These are phyloP conservation scores for Nesometra sesokonis DNA, from an alignment of 35 echinoderm and acorn worm genomes.

Conservation along the genomic window DNA sequence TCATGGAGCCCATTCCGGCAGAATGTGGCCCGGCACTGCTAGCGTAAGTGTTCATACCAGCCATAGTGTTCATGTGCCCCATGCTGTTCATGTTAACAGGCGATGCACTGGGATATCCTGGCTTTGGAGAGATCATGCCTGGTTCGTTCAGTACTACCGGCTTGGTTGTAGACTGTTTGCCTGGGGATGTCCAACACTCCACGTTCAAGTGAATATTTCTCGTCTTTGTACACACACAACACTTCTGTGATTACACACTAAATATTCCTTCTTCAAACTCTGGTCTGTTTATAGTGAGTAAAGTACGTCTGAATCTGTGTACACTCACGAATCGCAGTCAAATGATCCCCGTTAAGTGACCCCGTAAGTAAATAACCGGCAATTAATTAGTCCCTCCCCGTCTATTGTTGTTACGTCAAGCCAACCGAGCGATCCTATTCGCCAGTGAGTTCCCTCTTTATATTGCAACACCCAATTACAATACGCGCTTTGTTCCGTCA, in stretches of 20 bases:
- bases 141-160: constrained; percentile 35
- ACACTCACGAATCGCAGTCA: not conserved
- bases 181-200: not conserved
- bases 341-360: not conserved
- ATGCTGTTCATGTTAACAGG: constrained; percentile 26
- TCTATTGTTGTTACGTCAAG: constrained; percentile 2
- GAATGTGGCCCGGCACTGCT: not conserved
- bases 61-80: constrained; percentile 57
- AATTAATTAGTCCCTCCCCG: constrained; percentile 12
- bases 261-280: constrained; percentile 1
- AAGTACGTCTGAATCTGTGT: not conserved
- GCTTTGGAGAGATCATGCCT: constrained; percentile 92
- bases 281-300: not conserved
- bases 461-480: not conserved
- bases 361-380: not conserved
- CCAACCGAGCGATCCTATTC: not conserved
- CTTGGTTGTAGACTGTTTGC: not conserved
- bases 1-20: not conserved
- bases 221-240: not conserved
- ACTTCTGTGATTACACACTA: constrained; percentile 4
- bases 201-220: not conserved
- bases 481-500: not conserved
- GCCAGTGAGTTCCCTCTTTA: not conserved
- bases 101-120: constrained; percentile 63
- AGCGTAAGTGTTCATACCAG: constrained; percentile 12